Evolutionary conservation across 2,797 vertebrate species (phyloP).

Genomic region (Spheniscus humboldti): DNA sequence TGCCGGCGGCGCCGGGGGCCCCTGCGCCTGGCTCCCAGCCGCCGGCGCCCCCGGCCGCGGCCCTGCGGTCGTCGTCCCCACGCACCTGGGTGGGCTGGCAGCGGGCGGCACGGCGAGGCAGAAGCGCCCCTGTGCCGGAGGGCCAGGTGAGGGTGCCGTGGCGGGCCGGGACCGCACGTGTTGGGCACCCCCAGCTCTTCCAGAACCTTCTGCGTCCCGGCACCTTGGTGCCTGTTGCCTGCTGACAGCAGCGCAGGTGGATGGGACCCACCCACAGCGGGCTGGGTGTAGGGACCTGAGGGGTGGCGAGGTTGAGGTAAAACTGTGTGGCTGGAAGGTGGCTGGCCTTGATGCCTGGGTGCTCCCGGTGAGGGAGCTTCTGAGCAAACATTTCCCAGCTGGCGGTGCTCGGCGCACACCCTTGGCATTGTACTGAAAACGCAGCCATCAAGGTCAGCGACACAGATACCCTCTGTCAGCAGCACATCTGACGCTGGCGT

Average conservation of each 20-base stretch:
- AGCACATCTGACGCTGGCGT: fast-evolving
- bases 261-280: fast-evolving
- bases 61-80: background rate
- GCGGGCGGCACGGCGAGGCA: background rate
- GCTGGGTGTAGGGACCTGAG: background rate
- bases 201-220: background rate
- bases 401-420: fast-evolving
- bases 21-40: background rate
- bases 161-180: fast-evolving
- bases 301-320: fast-evolving
- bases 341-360: background rate
- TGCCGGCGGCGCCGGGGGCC: background rate
- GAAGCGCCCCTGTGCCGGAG: background rate
- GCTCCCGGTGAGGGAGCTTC: background rate
- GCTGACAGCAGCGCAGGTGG: background rate
- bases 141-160: background rate
- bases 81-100: background rate
- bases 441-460: background rate
- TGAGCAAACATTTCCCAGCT: background rate
- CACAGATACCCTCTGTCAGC: background rate
- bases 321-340: fast-evolving
- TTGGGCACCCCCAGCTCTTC: background rate
- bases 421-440: fast-evolving
- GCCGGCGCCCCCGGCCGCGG: background rate
- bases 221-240: fast-evolving